Conservation (phyloP, 2,888 invertebrate species). For the Rapana venosa region DNA sequence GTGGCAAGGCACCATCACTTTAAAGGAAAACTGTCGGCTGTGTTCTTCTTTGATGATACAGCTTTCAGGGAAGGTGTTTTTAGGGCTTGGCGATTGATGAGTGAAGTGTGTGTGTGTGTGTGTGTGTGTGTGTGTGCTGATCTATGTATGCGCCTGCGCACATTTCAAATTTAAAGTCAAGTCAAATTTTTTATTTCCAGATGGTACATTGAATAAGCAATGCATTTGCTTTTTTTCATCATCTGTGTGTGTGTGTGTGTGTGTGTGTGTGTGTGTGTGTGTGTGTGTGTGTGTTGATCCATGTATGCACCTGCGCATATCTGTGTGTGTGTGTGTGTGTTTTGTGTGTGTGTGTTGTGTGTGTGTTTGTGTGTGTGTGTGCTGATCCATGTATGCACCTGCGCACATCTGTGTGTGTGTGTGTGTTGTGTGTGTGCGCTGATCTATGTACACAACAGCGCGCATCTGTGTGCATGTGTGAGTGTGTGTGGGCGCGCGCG, state of each 20-base stretch:
- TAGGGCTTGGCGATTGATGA: neutral
- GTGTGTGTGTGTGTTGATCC: no score
- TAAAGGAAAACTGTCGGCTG: no score
- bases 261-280: slow-evolving; percentile 24
- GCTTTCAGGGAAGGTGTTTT: no score
- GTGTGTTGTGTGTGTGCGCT: neutral
- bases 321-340: neutral
- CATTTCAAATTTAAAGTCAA: no score
- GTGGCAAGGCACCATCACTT: no score
- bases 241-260: neutral
- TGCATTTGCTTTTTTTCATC: no score
- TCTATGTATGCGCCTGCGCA: neutral
- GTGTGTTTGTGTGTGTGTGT: neutral
- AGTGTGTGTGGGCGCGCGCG: neutral
- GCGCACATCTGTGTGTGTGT: neutral
- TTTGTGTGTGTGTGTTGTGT: neutral
- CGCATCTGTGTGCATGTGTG: neutral
- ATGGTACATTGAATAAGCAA: no score
- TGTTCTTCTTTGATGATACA: no score
- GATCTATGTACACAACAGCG: no score
- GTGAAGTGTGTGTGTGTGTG: neutral
- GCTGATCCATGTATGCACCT: neutral
- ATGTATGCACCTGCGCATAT: no score
- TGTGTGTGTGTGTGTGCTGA: neutral
- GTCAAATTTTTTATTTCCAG: no score